phyloP scores from a whole-genome alignment of 37 sponge, comb jelly and placozoan species.

The Corticium candelabrum region DNA sequence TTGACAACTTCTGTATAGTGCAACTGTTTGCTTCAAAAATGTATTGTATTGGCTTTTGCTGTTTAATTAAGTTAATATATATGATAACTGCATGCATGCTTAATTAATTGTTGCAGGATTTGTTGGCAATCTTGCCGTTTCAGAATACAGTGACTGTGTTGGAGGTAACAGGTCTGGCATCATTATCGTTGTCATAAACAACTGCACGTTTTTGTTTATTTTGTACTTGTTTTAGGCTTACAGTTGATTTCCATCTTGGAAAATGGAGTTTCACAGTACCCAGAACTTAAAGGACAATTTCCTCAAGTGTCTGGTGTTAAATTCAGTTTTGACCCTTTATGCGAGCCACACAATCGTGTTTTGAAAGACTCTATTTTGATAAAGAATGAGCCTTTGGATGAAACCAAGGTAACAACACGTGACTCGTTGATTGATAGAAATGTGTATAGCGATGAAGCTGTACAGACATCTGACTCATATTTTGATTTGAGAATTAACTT shows the following conservation, averaged over 20 bases:
- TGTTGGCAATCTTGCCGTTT: constrained; percentile 37
- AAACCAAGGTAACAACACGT: too few relatives aligned
- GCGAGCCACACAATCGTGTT: constrained; percentile 31
- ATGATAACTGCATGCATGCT: too few relatives aligned
- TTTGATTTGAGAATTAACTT: too few relatives aligned
- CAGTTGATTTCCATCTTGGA: constrained; percentile 58
- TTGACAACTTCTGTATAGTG: too few relatives aligned
- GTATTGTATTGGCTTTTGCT: too few relatives aligned
- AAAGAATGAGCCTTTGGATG: constrained; percentile 19
- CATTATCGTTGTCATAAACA: too few relatives aligned
- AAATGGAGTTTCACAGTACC: constrained; percentile 75
- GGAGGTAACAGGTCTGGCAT: too few relatives aligned
- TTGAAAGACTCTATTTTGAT: constrained; percentile 32
- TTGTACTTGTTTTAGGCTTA: constrained; percentile 7
- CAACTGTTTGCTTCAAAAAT: too few relatives aligned
- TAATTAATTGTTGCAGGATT: constrained; percentile 33
- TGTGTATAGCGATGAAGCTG: too few relatives aligned
- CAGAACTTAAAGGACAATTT: constrained; percentile 59
- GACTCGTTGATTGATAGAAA: not conserved
- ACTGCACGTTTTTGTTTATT: too few relatives aligned
- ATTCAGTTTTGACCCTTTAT: constrained; percentile 58
- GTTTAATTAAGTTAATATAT: too few relatives aligned
- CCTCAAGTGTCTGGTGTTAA: constrained; percentile 69
- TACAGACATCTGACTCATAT: too few relatives aligned
- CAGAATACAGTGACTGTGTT: constrained; percentile 24